Evolutionary conservation across 2,113 vertebrate species (phyloP), one percentile per base, ranked within the genome.

Genomic region (Vulpes ferrilata): DNA sequence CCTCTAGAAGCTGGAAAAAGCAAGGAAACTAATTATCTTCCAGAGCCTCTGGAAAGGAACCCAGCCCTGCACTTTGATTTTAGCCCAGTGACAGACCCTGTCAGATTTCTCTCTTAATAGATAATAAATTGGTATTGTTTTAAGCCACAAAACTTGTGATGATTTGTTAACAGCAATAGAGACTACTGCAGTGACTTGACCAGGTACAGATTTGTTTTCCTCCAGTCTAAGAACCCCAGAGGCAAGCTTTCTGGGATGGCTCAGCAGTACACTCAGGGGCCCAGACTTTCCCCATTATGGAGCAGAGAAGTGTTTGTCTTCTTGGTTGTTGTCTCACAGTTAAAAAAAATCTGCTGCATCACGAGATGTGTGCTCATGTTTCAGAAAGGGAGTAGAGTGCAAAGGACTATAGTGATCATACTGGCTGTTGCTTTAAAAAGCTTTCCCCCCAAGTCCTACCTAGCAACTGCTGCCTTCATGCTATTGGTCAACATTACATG

Each of bases 361-460:
- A 55, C 25, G 55, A 88, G 84, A 16, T 73, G 17, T 79, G 53
- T 84, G 25, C 78, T 92, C 57, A 15, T 55, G 71, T 88, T 79
- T 85, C 35, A 57, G 76, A 30, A 19, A 81, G 53, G 17, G 88
- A 48, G 27, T 27, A 48, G 10, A 4, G 19, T 69, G 48, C 11
- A 25, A 73, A 92, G 60, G 9, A 57, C 53, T 65, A 32, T 32
- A 80, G n/a, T 22, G n/a, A 6, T 79, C 27, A 3, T 20, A 57
- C 69, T 62, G 48, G 25, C 5, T 92, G 80, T 87, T 16, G 25
- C 82, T 90, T 78, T 95, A 95, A 96, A 93, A 78, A 25, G 10
- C 59, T 65, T 79, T 9, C 59, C 38, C 27, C n/a, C 22, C 38
- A 96, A 83, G 20, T 32, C 65, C 53, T 59, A 38, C 78, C 89